phyloP scores from a whole-genome alignment of 2,797 vertebrate species.

The Bradypodion pumilum region DNA sequence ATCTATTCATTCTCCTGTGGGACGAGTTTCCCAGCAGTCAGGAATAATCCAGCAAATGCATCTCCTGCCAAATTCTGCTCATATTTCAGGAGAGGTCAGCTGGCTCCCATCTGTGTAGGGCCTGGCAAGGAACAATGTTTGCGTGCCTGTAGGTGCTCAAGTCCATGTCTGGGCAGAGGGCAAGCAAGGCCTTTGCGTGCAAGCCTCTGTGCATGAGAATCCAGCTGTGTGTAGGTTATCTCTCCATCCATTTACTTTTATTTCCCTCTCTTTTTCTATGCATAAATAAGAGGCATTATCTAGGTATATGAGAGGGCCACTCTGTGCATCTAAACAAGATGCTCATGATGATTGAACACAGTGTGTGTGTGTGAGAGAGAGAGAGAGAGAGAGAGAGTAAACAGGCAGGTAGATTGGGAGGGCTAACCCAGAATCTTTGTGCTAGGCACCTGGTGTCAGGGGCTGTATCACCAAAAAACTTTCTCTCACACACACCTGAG shows the following conservation, averaged over 20 bases:
- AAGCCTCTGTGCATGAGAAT: not conserved
- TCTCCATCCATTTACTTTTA: not conserved
- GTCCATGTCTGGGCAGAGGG: not conserved
- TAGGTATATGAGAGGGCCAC: too few species aligned
- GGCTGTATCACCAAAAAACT: not conserved
- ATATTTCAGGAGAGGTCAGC: conserved; percentile 13
- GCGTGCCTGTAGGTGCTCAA: not conserved
- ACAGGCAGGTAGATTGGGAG: not conserved
- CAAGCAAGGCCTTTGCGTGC: not conserved
- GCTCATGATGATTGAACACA: not conserved
- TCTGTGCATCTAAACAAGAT: too few species aligned
- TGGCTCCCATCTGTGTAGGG: conserved; percentile 4
- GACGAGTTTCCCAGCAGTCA: not conserved
- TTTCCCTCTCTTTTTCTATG: too few species aligned
- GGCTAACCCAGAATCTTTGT: not conserved
- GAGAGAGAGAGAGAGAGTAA: too few species aligned
- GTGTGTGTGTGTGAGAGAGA: too few species aligned
- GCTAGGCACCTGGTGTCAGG: not conserved
- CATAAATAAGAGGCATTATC: too few species aligned
- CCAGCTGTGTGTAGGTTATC: not conserved
- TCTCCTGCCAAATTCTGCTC: conserved; percentile 19
- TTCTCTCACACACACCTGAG: not conserved
- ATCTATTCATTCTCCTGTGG: conserved; percentile 5
- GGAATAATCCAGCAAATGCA: conserved; percentile 12
- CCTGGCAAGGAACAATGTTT: not conserved